phyloP scores from a whole-genome alignment of 2,797 vertebrate species.

The Corythornis leucogaster region DNA sequence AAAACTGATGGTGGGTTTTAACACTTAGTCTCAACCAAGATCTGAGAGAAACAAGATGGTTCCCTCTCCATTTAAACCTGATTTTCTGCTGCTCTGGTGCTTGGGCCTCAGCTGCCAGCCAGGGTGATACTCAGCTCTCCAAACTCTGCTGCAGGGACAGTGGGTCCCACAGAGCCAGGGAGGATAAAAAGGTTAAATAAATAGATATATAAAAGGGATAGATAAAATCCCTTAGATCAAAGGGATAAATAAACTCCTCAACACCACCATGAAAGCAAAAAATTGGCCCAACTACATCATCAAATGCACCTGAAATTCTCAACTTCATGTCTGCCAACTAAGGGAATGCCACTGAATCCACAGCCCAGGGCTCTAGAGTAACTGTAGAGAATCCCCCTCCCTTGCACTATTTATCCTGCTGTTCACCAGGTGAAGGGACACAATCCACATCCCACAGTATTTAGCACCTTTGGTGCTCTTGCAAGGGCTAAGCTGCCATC shows the following conservation, averaged over 20 bases:
- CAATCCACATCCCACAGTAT: not conserved
- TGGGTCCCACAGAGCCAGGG: not conserved
- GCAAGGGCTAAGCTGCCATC: slow-evolving; percentile 24
- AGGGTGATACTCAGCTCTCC: not conserved
- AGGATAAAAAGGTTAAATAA: not conserved
- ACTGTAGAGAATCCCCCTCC: not conserved
- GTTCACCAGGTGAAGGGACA: not conserved
- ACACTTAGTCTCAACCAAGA: not conserved
- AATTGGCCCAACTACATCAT: not conserved
- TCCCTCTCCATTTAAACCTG: not conserved
- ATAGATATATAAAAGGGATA: too few species aligned
- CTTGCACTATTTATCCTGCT: not conserved
- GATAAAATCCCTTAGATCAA: too few species aligned
- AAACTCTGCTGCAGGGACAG: fast-evolving
- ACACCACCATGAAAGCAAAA: not conserved
- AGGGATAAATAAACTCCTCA: too few species aligned
- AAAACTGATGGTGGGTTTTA: not conserved
- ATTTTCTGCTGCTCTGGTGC: not conserved
- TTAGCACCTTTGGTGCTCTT: slow-evolving; percentile 8
- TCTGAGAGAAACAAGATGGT: not conserved
- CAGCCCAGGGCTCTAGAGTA: not conserved
- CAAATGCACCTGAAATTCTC: not conserved
- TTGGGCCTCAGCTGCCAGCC: not conserved
- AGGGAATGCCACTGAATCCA: not conserved
- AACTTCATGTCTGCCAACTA: not conserved